Evolutionary conservation across 2,888 invertebrate species (phyloP), one percentile per base, ranked within the genome.

Genomic region (Cephalotes varians): DNA sequence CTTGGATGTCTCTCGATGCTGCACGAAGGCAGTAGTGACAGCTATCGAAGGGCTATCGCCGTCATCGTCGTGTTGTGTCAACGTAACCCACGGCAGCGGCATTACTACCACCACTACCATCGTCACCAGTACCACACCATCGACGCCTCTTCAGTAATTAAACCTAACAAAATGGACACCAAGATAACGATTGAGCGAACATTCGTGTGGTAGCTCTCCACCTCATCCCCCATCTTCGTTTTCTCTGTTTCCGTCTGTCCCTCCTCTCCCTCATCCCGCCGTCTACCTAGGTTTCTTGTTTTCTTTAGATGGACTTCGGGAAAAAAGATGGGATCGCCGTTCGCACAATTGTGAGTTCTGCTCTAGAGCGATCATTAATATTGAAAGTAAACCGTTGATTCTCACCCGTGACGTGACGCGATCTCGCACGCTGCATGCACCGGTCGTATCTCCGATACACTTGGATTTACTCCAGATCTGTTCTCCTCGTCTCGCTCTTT

Each of bases 161-260:
- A 76, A 93, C 94, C 94, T 94, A 94, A 94, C 94, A 94, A 94
- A 94, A 94, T 94, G 94, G 94, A 94, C 94, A 94, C 94, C 93
- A 88, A 93, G 93, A 94, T 94, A 94, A 94, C 93, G 93, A 94
- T 94, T 93, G 92, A 93, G 89, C 91, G 91, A 92, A 92, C 90
- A 89, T 88, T 90, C 91, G 89, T 91, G 87, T 88, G 88, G 90
- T 92, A 91, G 90, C 90, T 21, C 12, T 12, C 64, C 3, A 6
- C 18, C 37, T 9, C 12, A 0, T 18, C 25, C 5, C n/a, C 1
- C n/a, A 1, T 40, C n/a, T 18, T 25, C 65, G 18, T 15, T 49
- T n/a, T 49, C 12, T 49, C 6, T n/a, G 5, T 49, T 47, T 47
- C 47, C n/a, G 49, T 49, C 49, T 44, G 3, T 49, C 9, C 51